Conservation (phyloP, 92 coral and sea anemone species). For the Metridium senile region DNA sequence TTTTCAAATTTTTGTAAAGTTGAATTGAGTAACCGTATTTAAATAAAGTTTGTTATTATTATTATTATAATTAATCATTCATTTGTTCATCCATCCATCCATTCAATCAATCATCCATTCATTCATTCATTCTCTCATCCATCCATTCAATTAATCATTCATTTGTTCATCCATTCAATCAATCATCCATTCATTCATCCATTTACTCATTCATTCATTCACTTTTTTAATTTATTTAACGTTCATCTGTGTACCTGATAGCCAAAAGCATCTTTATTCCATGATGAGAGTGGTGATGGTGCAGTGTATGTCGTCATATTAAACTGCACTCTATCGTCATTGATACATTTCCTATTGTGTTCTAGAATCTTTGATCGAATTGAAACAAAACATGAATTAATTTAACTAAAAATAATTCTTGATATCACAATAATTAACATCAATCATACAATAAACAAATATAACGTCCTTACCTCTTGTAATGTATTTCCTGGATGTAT, state of each 20-base stretch:
- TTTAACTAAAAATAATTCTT: background rate
- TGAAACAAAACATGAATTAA: background rate
- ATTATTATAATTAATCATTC: too few species aligned
- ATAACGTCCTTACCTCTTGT: conserved; percentile 60
- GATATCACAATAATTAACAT: background rate
- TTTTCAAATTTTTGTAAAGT: too few species aligned
- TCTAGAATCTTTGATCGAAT: conserved; percentile 54
- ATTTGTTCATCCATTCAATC: too few species aligned
- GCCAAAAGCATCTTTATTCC: conserved; percentile 72
- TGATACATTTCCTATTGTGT: conserved; percentile 69
- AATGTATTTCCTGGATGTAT: conserved; percentile 80
- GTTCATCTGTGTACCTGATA: conserved; percentile 56
- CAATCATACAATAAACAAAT: too few species aligned
- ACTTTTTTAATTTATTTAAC: background rate
- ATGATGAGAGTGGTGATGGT: conserved; percentile 78
- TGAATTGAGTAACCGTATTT: too few species aligned
- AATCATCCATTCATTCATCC: too few species aligned
- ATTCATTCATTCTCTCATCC: too few species aligned
- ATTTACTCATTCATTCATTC: background rate
- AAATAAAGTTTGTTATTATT: too few species aligned
- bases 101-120: too few species aligned
- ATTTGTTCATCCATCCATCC: too few species aligned
- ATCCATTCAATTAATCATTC: too few species aligned
- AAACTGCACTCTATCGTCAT: conserved; percentile 78
- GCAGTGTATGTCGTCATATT: conserved; percentile 15